A percentile compares a stretch with the other conserved stretches of the same genome.
Conservation (phyloP, 2,797 vertebrate genomes). For the Microctenopoma stevenorrisi region DNA sequence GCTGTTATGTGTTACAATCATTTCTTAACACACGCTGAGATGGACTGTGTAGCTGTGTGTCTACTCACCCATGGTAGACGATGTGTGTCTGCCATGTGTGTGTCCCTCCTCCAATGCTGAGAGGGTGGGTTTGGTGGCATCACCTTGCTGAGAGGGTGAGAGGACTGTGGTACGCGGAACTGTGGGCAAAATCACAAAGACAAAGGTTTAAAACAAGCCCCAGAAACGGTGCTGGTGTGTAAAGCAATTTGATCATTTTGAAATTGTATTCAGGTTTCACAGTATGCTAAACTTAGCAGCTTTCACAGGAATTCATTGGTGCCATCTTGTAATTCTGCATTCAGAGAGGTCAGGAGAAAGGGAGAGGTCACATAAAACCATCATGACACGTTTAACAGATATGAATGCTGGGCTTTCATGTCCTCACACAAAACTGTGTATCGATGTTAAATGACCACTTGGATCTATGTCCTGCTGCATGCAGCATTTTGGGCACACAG, state of each 20-base stretch:
- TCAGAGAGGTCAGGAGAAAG: slow-evolving; percentile 38
- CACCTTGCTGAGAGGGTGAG: slow-evolving; percentile 75
- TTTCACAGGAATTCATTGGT: too few relatives aligned
- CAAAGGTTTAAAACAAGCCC: slow-evolving; percentile 25
- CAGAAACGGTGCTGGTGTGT: background rate
- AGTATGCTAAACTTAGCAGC: too few relatives aligned
- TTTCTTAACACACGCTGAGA: background rate
- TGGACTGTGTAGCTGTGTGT: background rate
- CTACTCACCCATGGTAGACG: slow-evolving; percentile 70
- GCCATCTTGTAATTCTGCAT: too few relatives aligned
- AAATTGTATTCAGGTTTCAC: too few relatives aligned
- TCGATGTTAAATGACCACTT: too few relatives aligned
- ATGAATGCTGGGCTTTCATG: too few relatives aligned
- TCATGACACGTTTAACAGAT: slow-evolving; percentile 5
- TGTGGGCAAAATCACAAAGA: slow-evolving; percentile 67
- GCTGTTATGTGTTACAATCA: background rate
- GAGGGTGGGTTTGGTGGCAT: slow-evolving; percentile 69
- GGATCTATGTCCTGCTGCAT: too few relatives aligned
- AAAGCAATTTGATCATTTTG: too few relatives aligned
- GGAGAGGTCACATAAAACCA: slow-evolving; percentile 66
- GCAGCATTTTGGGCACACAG: too few relatives aligned
- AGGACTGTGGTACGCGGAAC: slow-evolving; percentile 83
- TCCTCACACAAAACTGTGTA: too few relatives aligned
- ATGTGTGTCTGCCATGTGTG: slow-evolving; percentile 67
- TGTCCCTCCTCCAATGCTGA: slow-evolving; percentile 81